Evolutionary conservation across 2,113 vertebrate species (phyloP).

Genomic region (Ceyx cyanopectus): DNA sequence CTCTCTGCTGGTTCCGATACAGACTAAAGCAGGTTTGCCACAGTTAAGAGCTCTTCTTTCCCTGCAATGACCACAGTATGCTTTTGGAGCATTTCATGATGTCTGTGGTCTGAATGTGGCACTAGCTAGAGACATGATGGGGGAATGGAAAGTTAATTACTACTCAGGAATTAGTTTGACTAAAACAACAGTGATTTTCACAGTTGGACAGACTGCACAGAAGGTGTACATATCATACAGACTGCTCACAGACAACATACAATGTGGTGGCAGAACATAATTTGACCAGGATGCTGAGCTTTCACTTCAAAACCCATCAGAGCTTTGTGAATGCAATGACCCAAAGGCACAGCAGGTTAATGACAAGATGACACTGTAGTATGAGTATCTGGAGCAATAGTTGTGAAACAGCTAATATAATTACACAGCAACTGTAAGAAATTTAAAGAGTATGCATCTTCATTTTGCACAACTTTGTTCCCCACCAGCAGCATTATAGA

Average conservation of each 20-base stretch:
- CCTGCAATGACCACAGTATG: neutral
- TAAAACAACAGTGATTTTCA: neutral
- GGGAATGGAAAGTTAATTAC: neutral
- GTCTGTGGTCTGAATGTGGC: neutral
- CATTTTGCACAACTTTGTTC: neutral
- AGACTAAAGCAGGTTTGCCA: neutral
- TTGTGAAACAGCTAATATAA: neutral
- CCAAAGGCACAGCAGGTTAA: conserved; percentile 16
- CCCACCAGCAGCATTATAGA: neutral
- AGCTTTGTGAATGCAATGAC: neutral
- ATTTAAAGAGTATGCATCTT: neutral
- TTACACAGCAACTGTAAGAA: neutral
- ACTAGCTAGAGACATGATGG: neutral
- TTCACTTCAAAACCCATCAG: conserved; percentile 4
- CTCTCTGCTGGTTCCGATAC: neutral
- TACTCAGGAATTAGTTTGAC: neutral
- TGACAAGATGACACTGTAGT: neutral
- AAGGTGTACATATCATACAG: neutral
- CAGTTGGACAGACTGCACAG: neutral
- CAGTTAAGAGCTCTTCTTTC: neutral
- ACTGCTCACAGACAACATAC: neutral
- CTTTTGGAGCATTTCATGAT: neutral
- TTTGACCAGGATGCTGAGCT: neutral
- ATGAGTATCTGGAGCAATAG: neutral
- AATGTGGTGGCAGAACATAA: neutral